phyloP scores from a whole-genome alignment of 2,113 vertebrate genomes.

The Cyphomyrus discorhynchus region DNA sequence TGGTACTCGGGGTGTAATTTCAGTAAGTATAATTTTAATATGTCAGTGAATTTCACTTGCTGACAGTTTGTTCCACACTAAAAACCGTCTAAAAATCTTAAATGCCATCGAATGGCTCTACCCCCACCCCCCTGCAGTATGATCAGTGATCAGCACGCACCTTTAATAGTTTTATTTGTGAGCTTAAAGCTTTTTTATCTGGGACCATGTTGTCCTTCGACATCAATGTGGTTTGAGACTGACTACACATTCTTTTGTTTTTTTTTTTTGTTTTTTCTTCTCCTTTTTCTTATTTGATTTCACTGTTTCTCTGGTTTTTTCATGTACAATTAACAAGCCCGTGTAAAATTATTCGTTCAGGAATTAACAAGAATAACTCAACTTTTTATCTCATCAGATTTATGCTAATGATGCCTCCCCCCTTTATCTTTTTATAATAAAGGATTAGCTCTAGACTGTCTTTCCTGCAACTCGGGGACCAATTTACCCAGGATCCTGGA shows the following conservation, averaged over 20 bases:
- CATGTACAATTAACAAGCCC: slow-evolving; percentile 57
- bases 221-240: background rate
- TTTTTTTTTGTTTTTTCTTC: background rate
- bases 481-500: slow-evolving; percentile 71
- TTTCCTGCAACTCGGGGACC: slow-evolving; percentile 70
- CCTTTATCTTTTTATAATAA: slow-evolving; percentile 77
- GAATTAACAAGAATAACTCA: slow-evolving; percentile 66
- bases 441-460: slow-evolving; percentile 71
- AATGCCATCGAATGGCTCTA: background rate
- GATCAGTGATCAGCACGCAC: background rate
- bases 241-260: background rate
- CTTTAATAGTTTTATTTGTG: background rate
- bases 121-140: background rate
- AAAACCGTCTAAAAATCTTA: background rate
- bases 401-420: slow-evolving; percentile 73
- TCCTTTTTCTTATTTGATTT: slow-evolving; percentile 21
- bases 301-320: slow-evolving; percentile 29
- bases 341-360: slow-evolving; percentile 55
- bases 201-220: slow-evolving; percentile 1
- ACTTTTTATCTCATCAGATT: slow-evolving; percentile 61
- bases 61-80: background rate
- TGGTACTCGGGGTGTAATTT: background rate
- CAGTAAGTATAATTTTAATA: background rate
- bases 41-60: background rate
- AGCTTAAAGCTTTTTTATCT: background rate